Percentiles rank a stretch among this genome's conserved stretches.
These are phyloP conservation scores for Exephanes ischioxanthus DNA, from an alignment of 2,888 invertebrate genomes.

Conservation along the genomic window DNA sequence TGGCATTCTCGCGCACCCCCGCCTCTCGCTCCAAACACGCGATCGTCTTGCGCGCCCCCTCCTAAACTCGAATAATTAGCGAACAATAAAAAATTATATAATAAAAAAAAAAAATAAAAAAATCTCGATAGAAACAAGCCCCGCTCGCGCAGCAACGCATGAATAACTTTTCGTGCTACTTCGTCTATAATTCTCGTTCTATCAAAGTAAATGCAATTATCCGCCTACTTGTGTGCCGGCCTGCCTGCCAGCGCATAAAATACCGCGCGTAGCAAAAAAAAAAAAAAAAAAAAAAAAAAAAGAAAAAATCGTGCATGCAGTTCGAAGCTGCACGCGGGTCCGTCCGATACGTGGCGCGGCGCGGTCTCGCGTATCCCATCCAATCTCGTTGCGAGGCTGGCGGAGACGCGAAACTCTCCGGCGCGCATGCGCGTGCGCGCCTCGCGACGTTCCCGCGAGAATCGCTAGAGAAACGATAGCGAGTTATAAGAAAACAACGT, in stretches of 20 bases:
- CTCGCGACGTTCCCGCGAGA: constrained; percentile 18
- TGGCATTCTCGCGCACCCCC: too few species aligned
- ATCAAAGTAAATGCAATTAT: constrained; percentile 74
- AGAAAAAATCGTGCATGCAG: constrained; percentile 23
- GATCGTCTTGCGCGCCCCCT: neutral
- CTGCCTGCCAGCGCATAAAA: constrained; percentile 64
- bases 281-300: neutral
- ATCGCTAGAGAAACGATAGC: constrained; percentile 16
- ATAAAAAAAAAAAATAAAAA: constrained; percentile 23
- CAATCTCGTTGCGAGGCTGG: constrained; percentile 5
- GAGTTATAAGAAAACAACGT: neutral
- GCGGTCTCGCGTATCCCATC: constrained; percentile 6
- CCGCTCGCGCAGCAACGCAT: constrained; percentile 72
- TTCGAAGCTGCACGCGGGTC: neutral
- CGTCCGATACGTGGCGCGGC: neutral
- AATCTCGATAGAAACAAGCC: constrained; percentile 45
- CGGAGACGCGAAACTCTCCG: constrained; percentile 2
- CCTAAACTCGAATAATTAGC: neutral
- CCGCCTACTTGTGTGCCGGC: constrained; percentile 74
- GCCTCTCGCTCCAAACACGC: neutral
- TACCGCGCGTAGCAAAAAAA: constrained; percentile 15
- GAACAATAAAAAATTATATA: constrained; percentile 49
- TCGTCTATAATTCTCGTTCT: constrained; percentile 71
- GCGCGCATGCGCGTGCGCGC: neutral
- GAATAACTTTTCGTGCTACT: constrained; percentile 75